Base-by-base conservation (phyloP, 2,888 invertebrate species). In the Drosophila paucipuncta region DNA sequence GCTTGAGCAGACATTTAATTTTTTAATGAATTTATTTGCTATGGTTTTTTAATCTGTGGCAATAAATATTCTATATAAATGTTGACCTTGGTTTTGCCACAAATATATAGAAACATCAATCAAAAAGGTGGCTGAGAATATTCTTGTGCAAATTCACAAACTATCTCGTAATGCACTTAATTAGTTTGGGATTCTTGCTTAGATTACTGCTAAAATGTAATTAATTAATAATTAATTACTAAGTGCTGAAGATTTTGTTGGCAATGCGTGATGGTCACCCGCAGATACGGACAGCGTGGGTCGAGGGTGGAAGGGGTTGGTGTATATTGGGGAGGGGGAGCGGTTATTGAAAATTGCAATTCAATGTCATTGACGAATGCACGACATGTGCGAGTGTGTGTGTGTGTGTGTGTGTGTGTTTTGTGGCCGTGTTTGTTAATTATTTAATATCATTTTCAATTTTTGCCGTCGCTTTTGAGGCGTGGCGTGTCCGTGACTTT, bases 301-400 rank as follows among this genome's bases (percentile, higher is more conserved):
- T 13, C 2, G 3, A 0, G 4, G n/a, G 13, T 4, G 28, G 9
- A 4, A 4, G 57, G 3, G 18, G 50, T 5, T 6, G 43, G 6
- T 5, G 2, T 22, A 13, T 22, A 35, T 16, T 5, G 4, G 0
- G 13, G 35, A 16, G 13, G 9, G 5, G 50, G 49, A 16, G 33
- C 13, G 7, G 30, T 59, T 41, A 33, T 70, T 82, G 55, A 68
- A 69, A 74, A 83, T 78, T 85, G 81, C 80, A 80, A 79, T 91
- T 91, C 91, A 92, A 91, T 92, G 92, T 86, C 91, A 91, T 82
- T 91, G 87, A 79, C 85, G 87, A 90, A 57, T 69, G 55, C 68
- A 72, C 70, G 53, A 88, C 54, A 57, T 25, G 53, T 50, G 43
- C 55, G 53, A n/a, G 13, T 58, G 25, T 54, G 33, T 33, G 33